Conservation (phyloP, 2,113 vertebrate species). For the Orthonyx spaldingii region DNA sequence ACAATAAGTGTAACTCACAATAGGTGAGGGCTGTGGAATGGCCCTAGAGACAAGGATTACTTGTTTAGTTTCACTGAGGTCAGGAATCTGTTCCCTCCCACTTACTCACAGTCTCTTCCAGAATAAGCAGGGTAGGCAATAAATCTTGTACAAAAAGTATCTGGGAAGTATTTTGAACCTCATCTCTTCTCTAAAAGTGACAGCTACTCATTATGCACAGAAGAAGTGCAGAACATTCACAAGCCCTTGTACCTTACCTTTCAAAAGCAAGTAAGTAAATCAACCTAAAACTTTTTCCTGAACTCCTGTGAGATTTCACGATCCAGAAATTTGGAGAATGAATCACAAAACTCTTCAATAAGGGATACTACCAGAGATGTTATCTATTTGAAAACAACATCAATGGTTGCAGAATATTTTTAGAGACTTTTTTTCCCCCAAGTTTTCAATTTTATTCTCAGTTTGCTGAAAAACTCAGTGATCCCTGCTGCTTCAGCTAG, state of each 20-base stretch:
- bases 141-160: background rate
- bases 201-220: background rate
- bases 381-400: background rate
- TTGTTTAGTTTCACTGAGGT: background rate
- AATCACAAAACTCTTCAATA: background rate
- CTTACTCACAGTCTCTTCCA: background rate
- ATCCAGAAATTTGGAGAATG: background rate
- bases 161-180: background rate
- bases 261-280: background rate
- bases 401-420: background rate
- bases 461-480: background rate
- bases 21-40: background rate
- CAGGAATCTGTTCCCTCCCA: background rate
- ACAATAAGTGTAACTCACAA: background rate
- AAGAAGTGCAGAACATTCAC: background rate
- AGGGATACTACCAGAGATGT: background rate
- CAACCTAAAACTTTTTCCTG: background rate
- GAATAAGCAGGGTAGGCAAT: background rate
- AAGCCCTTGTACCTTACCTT: background rate
- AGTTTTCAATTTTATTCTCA: background rate
- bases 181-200: background rate
- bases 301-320: background rate
- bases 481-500: conserved; percentile 7
- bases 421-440: background rate
- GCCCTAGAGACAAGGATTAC: background rate